Evolutionary conservation across 2,797 vertebrate species (phyloP).

Genomic region (Fundulus diaphanus): DNA sequence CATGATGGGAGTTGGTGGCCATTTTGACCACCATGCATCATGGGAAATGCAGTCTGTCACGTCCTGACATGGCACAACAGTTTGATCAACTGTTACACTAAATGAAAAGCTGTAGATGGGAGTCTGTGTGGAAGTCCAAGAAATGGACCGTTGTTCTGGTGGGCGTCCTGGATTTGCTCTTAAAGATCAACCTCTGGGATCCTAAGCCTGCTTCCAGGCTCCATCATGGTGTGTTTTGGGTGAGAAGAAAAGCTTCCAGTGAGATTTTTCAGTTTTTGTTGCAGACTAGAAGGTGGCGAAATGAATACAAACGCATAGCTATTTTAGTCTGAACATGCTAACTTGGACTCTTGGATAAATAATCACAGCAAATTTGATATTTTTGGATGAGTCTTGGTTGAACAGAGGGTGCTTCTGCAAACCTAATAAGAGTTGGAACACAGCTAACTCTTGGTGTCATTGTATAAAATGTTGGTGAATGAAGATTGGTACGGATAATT

Average conservation of each 20-base stretch:
- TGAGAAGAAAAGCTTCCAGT: not conserved
- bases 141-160: not conserved
- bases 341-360: not conserved
- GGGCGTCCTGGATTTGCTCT: not conserved
- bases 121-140: not conserved
- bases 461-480: not conserved
- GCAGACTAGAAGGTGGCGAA: not conserved
- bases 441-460: not conserved
- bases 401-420: too few relatives aligned
- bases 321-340: not conserved
- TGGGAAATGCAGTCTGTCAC: too few relatives aligned
- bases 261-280: not conserved
- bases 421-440: not conserved
- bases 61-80: too few relatives aligned
- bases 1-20: too few relatives aligned
- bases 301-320: not conserved
- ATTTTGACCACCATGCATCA: too few relatives aligned
- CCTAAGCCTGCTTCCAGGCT: not conserved
- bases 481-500: not conserved
- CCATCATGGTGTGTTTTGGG: not conserved
- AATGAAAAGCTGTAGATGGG: slow-evolving; percentile 18
- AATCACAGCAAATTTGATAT: not conserved
- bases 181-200: not conserved
- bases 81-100: not conserved
- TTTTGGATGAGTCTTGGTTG: too few relatives aligned